Evolutionary conservation across 2,888 invertebrate genomes (phyloP), one percentile per base, ranked within the genome.

Genomic region (Chalcosyrphus nemorum): DNA sequence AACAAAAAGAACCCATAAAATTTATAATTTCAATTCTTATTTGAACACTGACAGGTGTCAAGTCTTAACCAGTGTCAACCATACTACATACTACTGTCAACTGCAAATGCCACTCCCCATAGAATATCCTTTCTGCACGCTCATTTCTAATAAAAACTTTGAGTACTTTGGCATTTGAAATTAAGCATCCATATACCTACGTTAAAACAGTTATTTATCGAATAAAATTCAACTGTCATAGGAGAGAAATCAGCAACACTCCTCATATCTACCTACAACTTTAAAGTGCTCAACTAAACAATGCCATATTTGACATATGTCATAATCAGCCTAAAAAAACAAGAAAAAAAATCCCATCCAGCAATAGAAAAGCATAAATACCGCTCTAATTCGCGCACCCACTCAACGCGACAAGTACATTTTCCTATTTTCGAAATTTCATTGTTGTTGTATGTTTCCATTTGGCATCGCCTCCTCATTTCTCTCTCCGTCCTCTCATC

Each of bases 321-420:
- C 70, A 71, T 57, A 71, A 78, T 65, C 63, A 63, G 61, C 70
- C 45, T 56, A 45, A 15, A 61, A 41, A 27, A 27, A 35, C 35
- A 66, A 72, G 19, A 24, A 63, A 74, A 63, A 11, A 52, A 17
- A 32, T 21, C 17, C n/a, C 41, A 66, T 80, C 80, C 35, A 59
- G 19, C 56, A 2, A 27, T 27, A 47, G 57, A 59, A n/a, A 59
- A 75, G 54, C 75, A 75, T 78, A 63, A 70, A 71, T 63, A 61
- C 29, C 66, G 57, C 66, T 38, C 81, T 59, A 72, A 61, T 72
- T 82, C 72, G 72, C 56, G 61, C 81, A 82, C 81, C 81, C 81
- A 82, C 81, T 82, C 81, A 66, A 4, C 54, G 54, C 72, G 71
- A 77, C 81, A 82, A 82, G 77, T 82, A 77, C 81, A 82, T 77